A percentile compares a stretch with the other conserved stretches of the same genome.
These are phyloP conservation scores for Theocolax elegans DNA, from an alignment of 1,140 invertebrate genomes.

Conservation along the genomic window DNA sequence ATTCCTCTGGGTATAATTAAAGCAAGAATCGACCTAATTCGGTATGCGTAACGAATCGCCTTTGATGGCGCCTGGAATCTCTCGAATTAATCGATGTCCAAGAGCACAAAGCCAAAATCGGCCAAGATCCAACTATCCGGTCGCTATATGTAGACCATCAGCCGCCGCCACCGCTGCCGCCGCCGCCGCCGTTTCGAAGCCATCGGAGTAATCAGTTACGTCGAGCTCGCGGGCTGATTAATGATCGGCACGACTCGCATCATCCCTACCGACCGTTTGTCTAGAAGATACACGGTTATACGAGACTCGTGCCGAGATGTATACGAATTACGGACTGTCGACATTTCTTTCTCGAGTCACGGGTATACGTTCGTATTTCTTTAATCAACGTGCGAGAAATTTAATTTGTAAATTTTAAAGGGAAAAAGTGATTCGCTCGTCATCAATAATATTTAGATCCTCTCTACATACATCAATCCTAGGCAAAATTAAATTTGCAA, in stretches of 20 bases:
- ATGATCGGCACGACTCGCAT: background rate
- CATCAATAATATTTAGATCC: no score
- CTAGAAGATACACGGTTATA: background rate
- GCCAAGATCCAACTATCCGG: background rate
- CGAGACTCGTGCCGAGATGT: background rate
- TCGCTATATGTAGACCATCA: background rate
- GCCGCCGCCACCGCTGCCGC: no score
- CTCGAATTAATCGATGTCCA: conserved; percentile 19
- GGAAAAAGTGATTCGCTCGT: no score
- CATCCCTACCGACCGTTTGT: background rate
- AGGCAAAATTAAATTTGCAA: no score
- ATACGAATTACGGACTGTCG: background rate
- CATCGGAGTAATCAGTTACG: conserved; percentile 18
- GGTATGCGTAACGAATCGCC: background rate
- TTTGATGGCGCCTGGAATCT: background rate
- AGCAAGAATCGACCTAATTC: background rate
- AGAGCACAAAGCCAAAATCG: conserved; percentile 15
- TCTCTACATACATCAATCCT: no score
- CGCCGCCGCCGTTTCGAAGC: background rate
- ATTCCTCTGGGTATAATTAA: no score
- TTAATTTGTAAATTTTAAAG: background rate
- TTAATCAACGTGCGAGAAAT: background rate
- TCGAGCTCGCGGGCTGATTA: background rate
- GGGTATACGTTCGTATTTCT: no score
- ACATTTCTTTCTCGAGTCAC: background rate